Evolutionary conservation across 2,113 vertebrate genomes (phyloP), one percentile per base, ranked within the genome.

Genomic region (Amazona guildingii): DNA sequence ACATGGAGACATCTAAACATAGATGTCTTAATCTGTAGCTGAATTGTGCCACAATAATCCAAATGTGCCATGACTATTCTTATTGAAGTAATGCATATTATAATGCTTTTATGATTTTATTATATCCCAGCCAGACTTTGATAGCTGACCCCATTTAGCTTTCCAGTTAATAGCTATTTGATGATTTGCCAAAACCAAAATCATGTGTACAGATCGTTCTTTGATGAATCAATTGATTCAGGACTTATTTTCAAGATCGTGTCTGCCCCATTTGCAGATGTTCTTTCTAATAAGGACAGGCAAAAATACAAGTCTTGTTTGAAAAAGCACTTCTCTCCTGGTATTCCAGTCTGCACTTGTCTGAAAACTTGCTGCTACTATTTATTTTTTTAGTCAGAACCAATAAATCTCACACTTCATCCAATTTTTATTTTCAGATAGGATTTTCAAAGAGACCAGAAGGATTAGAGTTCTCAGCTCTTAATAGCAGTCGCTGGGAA

Each of bases 351-450:
- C 69, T 89, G 62, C 62, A 94, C 57, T 85, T 92, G 62, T 84
- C 90, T 85, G 86, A 86, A 89, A 93, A 86, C 43, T 86, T 88
- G 64, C 55, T 77, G 28, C 68, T 90, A 62, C 48, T 75, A 61
- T 49, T 81, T 8, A 29, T 57, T 52, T 76, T 85, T 86, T 79
- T 13, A 57, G 67, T 78, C 64, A 78, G 69, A 90, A 86, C 73
- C 68, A 90, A 80, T 90, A 95, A 94, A 90, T 89, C 92, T 83
- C 62, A 82, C 66, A 82, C 66, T 90, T 95, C 74, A 91, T 69
- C 69, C 86, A 88, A 88, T 90, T 94, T 94, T 95, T 83, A 90
- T 92, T 93, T 96, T 95, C 72, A 85, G 67, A 86, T 41, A 63
- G 64, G 59, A 93, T 92, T 95, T 93, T 78, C 88, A 78, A 64